Base-by-base conservation (phyloP, 1,140 invertebrate species). In the Drosophila arawakana region DNA sequence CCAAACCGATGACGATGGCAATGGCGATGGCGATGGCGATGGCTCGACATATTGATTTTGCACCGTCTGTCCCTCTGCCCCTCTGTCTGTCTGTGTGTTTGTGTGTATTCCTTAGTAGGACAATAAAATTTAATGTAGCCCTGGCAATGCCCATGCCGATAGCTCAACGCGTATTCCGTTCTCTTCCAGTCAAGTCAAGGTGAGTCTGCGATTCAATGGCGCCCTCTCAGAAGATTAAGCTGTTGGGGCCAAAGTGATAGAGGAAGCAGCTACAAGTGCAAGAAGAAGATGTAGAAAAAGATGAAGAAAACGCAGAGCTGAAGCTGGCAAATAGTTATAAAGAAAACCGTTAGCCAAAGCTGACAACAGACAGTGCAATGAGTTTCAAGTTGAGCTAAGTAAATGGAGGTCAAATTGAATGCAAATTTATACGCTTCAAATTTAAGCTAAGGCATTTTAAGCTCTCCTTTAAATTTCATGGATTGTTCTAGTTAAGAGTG, bases 11-110 rank as follows among this genome's bases (percentile, higher is more conserved):
- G 30, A 30, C 41, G 10, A 25, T 21, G 49, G n/a, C 41, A 5
- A 15, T 15, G 15, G 15, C 15, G 15, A 43, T 43, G 41, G 43
- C 57, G 34, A 34, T 82, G 80, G 41, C 80, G 73, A 76, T 78
- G 72, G 78, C 80, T 75, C 84, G 70, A 83, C 83, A 73, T 86
- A 86, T 86, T 83, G 83, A 86, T 86, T 86, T 83, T 77, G 79
- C 58, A n/a, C 30, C 11, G 2, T 25, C 25, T 25, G 15, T 25
- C 25, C 25, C 25, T 57, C 11, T 21, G 11, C 1, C 7, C 46
- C 25, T 49, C n/a, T 44, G 25, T 43, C 39, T 49, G 9, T 25
- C 9, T 44, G 11, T 60, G 10, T 11, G 43, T 25, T 9, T 21
- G 34, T 11, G 44, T 13, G 65, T 63, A 35, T 50, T 46, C 10